A percentile compares a stretch with the other conserved stretches of the same genome.
These are phyloP conservation scores for Hoplostethus mediterraneus DNA, from an alignment of 2,797 vertebrate genomes.

Conservation along the genomic window DNA sequence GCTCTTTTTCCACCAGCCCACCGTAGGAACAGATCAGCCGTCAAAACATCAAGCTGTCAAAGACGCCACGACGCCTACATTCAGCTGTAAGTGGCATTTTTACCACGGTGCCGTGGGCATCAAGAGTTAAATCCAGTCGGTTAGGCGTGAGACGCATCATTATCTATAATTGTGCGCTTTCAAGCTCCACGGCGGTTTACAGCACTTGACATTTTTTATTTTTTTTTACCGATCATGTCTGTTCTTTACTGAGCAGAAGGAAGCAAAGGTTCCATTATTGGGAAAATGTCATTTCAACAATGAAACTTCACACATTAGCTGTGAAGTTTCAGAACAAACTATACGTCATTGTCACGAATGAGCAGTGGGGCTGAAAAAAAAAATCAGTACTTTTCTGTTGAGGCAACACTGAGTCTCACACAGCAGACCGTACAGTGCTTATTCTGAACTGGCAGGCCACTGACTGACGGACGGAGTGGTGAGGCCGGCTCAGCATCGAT, in stretches of 20 bases:
- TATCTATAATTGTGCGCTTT: conserved; percentile 10
- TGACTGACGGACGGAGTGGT: conserved; percentile 65
- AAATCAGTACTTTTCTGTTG: neutral
- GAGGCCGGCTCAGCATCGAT: conserved; percentile 61
- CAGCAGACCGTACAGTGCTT: conserved; percentile 6
- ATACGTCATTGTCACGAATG: conserved; percentile 5
- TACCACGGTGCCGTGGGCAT: conserved; percentile 10
- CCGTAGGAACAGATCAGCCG: neutral
- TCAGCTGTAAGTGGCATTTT: conserved; percentile 36
- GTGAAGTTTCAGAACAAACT: conserved; percentile 45
- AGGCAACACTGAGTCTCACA: conserved; percentile 3
- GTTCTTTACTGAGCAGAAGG: conserved; percentile 46
- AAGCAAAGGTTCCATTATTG: conserved; percentile 1
- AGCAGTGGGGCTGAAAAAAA: conserved; percentile 13
- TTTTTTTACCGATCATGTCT: neutral
- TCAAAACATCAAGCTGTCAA: neutral
- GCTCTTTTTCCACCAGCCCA: conserved; percentile 11
- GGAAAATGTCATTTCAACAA: neutral
- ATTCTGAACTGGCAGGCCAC: conserved; percentile 51
- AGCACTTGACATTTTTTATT: neutral
- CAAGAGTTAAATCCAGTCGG: conserved; percentile 24
- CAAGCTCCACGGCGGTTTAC: conserved; percentile 15
- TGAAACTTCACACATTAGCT: conserved; percentile 11
- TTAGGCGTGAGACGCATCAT: conserved; percentile 23
- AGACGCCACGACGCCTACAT: neutral